A percentile compares a stretch with the other conserved stretches of the same genome.
Evolutionary conservation across 2,113 vertebrate genomes (phyloP).

Genomic region (Candoia aspera): DNA sequence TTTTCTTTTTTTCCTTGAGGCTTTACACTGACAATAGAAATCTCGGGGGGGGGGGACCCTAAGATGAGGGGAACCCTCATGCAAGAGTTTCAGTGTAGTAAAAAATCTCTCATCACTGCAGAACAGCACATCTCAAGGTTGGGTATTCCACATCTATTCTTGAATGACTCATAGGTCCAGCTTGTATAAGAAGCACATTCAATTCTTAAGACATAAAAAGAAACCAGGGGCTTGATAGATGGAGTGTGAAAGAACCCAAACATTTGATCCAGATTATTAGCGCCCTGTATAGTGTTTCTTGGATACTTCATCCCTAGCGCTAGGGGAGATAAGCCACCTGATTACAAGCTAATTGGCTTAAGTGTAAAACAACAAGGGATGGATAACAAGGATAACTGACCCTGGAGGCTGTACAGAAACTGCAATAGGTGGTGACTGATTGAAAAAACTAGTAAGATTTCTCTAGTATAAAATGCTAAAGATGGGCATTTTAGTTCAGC

Average conservation of each 20-base stretch:
- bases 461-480: neutral
- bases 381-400: conserved; percentile 16
- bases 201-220: conserved; percentile 17
- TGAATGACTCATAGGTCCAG: no score
- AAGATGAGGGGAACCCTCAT: conserved; percentile 46
- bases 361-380: conserved; percentile 3
- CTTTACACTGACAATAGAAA: neutral
- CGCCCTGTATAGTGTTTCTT: conserved; percentile 19
- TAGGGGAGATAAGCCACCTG: conserved; percentile 28
- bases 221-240: conserved; percentile 15
- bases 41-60: conserved; percentile 18
- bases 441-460: conserved; percentile 27
- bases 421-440: neutral
- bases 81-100: conserved; percentile 48
- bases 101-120: conserved; percentile 52
- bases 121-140: conserved; percentile 9
- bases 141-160: conserved; percentile 32
- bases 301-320: neutral
- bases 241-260: neutral
- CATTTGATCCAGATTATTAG: conserved; percentile 21
- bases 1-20: neutral
- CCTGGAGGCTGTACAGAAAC: neutral
- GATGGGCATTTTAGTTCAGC: neutral
- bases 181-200: neutral
- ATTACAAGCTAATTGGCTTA: conserved; percentile 34